Base-by-base conservation (phyloP, 2,888 invertebrate genomes). In the Meandrusa payeni region DNA sequence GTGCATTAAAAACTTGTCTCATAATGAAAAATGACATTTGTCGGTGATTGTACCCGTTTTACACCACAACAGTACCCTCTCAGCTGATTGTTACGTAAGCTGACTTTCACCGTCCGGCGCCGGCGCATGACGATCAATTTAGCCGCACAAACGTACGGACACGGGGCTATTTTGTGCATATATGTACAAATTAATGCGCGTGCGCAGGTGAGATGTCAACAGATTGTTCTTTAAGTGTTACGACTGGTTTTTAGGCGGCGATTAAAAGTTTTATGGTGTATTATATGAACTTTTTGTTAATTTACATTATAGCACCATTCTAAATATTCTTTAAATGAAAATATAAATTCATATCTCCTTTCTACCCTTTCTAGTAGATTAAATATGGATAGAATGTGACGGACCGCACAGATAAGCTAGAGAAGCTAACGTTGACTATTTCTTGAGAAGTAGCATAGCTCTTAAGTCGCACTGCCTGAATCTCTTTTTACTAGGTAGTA, bases 21-120 rank as follows among this genome's bases (percentile, higher is more conserved):
- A 29, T 29, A 42, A 42, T 29, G 17, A 36, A 23, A 22, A 23
- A 29, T 36, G 17, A 36, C 11, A 29, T 34, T 36, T 36, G 41
- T 36, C 13, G 33, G 34, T 29, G 43, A 43, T 32, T 37, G 43
- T 44, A 27, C 32, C 9, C 22, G 17, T 27, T 33, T 38, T 34
- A 19, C 24, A 33, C 7, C 43, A 26, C 38, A 32, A 39, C 38
- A 22, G 44, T 39, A 44, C 44, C 40, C 28, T 56, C 53, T 59
- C 64, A 68, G 69, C 69, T 65, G 67, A 57, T 51, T 40, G 45
- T 72, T 71, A 52, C 57, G 60, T 50, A 69, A 73, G 36, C 9
- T 23, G 44, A 50, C 71, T 72, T 73, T 73, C 71, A 60, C 71
- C 52, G 41, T 29, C 36, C 53, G 54, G 61, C 66, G 63, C 64